Percentiles rank a stretch among this genome's conserved stretches.
Conservation (phyloP, 2,797 vertebrate species). For the Melopsittacus undulatus region DNA sequence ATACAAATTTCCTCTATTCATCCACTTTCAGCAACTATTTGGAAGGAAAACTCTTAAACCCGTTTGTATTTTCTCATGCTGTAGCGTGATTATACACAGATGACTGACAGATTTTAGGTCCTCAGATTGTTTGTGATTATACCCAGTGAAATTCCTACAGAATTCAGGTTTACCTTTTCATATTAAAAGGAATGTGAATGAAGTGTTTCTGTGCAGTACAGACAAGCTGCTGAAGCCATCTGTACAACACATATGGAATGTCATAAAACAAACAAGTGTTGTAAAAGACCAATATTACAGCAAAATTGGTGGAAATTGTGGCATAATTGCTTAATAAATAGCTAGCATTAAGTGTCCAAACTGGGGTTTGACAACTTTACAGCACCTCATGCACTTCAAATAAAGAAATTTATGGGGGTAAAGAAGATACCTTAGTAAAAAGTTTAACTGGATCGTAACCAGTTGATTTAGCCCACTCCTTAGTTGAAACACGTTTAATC, state of each 20-base stretch:
- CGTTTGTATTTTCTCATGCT: not conserved
- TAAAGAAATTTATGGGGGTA: not conserved
- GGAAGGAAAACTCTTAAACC: not conserved
- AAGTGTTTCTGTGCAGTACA: not conserved
- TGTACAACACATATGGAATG: not conserved
- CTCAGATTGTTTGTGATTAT: not conserved
- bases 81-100: not conserved
- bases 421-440: conserved; percentile 91
- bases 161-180: not conserved
- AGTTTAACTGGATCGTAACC: conserved; percentile 92
- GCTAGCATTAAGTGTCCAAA: not conserved
- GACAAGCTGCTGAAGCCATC: not conserved
- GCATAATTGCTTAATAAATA: not conserved
- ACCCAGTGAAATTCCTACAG: not conserved
- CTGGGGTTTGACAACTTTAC: not conserved
- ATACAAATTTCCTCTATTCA: not conserved
- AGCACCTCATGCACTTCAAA: not conserved
- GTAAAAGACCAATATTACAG: not conserved
- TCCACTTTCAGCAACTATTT: not conserved
- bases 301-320: not conserved
- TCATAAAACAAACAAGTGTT: not conserved
- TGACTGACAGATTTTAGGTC: not conserved
- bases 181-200: not conserved
- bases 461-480: conserved; percentile 95
- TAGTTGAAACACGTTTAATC: conserved; percentile 94